Evolutionary conservation across 2,888 invertebrate species (phyloP), one percentile per base, ranked within the genome.

Genomic region (Melipona bicolor): DNA sequence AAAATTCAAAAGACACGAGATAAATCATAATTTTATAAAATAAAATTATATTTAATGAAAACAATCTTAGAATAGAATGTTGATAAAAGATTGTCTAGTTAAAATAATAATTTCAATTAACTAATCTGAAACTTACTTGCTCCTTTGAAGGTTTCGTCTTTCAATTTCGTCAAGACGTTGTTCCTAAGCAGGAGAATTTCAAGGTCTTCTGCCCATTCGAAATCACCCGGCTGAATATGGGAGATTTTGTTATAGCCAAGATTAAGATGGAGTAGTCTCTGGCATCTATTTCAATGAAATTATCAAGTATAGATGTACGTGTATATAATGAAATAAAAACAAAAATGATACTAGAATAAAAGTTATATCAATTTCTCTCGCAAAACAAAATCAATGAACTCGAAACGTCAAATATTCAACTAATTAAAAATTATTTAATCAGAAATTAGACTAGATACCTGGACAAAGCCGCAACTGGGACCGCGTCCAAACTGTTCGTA

Each of bases 221-320:
- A 98, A 93, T 98, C 97, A 87, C 97, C 96, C 83, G 97, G 96
- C 88, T 96, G 96, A 90, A 98, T 96, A 93, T 97, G 97, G 87
- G 96, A 96, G 92, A 98, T 98, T 93, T 97, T 97, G 94, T 98
- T 98, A 95, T 98, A 98, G 84, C 98, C 98, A 92, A 98, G 96
- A 95, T 98, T 98, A 88, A 98, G 96, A 95, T 98, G 98, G n/a
- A 97, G 96, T 78, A 98, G 95, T 91, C 97, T 96, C 75, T 96
- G 96, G 92, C 98, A 97, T 91, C 96, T 90, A 52, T 84, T 79
- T 70, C 56, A 43, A 43, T 59, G 83, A 19, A 43, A 77, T 24
- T 21, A 5, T 49, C n/a, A 17, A 65, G 32, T 62, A 43, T 9
- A 43, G 2, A 43, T 43, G 43, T 43, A 43, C 2, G 6, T 36